Conservation (phyloP, 2,888 invertebrate genomes). For the Xestoiulus laeticollis region DNA sequence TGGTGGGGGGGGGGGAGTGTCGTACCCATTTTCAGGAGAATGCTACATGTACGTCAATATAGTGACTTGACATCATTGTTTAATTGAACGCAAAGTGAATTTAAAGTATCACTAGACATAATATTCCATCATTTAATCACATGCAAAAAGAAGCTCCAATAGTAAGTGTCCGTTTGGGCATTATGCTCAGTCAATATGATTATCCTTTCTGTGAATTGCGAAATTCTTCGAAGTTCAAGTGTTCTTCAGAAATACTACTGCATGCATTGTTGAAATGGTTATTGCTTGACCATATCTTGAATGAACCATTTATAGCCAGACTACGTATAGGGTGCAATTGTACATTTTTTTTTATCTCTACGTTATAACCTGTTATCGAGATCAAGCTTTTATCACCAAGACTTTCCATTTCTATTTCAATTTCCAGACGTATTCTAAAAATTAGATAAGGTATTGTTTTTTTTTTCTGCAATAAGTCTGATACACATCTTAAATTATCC, state of each 20-base stretch:
- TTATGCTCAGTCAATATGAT: too few species aligned
- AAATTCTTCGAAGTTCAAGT: not conserved
- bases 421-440: not conserved
- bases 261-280: not conserved
- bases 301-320: not conserved
- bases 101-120: too few species aligned
- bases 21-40: too few species aligned
- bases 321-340: not conserved
- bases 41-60: too few species aligned
- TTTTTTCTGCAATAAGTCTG: not conserved
- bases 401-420: not conserved
- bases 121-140: too few species aligned
- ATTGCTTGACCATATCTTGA: not conserved
- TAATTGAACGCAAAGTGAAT: too few species aligned
- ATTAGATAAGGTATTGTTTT: not conserved
- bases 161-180: too few species aligned
- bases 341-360: not conserved
- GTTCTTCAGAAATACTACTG: not conserved
- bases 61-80: too few species aligned
- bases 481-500: constrained; percentile 34
- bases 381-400: not conserved
- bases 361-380: not conserved
- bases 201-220: not conserved
- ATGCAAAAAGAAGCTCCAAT: too few species aligned
- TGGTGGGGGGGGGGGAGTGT: too few species aligned